A percentile compares a stretch with the other conserved stretches of the same genome.
Conservation (phyloP, 1,140 invertebrate genomes). For the Augochlora pura region DNA sequence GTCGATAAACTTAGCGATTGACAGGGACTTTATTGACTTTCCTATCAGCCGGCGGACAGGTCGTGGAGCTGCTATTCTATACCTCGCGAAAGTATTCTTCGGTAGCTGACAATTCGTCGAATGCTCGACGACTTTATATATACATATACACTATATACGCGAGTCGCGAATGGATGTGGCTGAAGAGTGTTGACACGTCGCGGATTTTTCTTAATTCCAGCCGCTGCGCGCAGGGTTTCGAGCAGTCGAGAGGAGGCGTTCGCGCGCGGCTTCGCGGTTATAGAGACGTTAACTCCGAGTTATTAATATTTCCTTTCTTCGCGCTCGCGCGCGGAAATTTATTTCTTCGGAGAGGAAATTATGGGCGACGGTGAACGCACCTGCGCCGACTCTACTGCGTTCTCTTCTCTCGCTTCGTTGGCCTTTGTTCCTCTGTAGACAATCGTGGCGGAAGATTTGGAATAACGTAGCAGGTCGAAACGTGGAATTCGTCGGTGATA, state of each 20-base stretch:
- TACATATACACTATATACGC: too few species aligned
- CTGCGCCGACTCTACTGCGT: not conserved
- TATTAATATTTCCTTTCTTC: not conserved
- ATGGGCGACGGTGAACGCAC: not conserved
- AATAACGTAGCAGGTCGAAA: too few species aligned
- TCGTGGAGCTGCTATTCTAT: not conserved
- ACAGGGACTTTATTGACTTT: constrained; percentile 23
- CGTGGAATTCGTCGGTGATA: too few species aligned
- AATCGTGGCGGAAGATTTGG: too few species aligned
- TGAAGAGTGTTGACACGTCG: not conserved
- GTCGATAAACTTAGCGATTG: constrained; percentile 13
- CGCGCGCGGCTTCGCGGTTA: not conserved
- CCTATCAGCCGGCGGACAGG: not conserved
- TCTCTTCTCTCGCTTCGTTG: too few species aligned
- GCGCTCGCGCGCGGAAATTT: not conserved
- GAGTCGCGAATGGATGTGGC: too few species aligned
- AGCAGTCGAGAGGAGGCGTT: not conserved
- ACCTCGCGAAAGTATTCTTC: not conserved
- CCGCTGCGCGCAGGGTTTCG: not conserved
- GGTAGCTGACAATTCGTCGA: not conserved
- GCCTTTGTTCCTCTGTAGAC: too few species aligned
- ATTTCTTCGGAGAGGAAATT: not conserved
- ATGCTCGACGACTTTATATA: not conserved
- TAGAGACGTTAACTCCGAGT: not conserved
- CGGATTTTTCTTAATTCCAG: not conserved